Conservation (phyloP, 2,113 vertebrate genomes). For the Enhydra lutris region DNA sequence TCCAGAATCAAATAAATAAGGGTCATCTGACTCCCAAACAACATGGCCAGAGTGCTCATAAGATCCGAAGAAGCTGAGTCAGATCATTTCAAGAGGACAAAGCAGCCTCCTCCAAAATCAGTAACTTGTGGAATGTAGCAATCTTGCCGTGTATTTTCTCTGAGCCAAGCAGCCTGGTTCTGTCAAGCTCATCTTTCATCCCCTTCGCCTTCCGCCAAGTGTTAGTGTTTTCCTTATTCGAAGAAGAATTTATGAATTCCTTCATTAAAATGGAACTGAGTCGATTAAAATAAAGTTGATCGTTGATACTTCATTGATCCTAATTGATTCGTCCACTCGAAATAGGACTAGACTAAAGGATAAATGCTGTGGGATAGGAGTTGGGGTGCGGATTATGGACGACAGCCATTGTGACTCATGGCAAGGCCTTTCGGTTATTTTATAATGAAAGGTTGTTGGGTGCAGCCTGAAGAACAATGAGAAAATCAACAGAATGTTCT, state of each 20-base stretch:
- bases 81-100: not conserved
- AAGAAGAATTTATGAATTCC: not conserved
- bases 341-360: not conserved
- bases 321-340: constrained; percentile 23
- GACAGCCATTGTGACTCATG: not conserved
- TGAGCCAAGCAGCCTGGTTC: not conserved
- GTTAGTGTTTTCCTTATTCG: not conserved
- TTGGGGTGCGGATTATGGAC: not conserved
- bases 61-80: not conserved
- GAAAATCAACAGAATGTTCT: constrained; percentile 31
- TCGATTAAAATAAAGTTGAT: not conserved
- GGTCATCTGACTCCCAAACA: not conserved
- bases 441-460: not conserved
- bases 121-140: not conserved
- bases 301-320: not conserved
- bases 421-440: not conserved
- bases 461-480: not conserved
- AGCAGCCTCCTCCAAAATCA: not conserved
- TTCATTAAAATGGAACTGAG: constrained; percentile 17
- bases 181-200: not conserved
- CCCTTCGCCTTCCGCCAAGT: not conserved
- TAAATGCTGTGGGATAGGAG: not conserved
- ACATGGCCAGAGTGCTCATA: not conserved
- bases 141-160: not conserved
- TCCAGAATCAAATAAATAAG: constrained; percentile 40